phyloP scores from a whole-genome alignment of 2,797 vertebrate species.

The Erithacus rubecula region DNA sequence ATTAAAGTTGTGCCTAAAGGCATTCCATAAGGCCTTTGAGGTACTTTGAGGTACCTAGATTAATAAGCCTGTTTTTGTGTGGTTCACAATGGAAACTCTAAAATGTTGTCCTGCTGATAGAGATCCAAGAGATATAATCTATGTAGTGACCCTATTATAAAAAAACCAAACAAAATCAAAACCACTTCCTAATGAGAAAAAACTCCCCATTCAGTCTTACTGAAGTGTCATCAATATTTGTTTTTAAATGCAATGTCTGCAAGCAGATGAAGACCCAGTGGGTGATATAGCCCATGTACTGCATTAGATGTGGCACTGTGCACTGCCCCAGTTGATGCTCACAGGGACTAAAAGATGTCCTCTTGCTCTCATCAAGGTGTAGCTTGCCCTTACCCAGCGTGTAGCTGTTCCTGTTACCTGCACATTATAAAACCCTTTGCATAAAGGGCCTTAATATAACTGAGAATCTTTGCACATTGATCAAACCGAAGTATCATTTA shows the following conservation, averaged over 20 bases:
- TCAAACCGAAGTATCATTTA: conserved; percentile 41
- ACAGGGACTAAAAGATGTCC: not conserved
- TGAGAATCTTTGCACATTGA: conserved; percentile 36
- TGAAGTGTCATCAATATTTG: not conserved
- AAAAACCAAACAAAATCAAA: not conserved
- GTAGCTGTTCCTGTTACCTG: not conserved
- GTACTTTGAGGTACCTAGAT: not conserved
- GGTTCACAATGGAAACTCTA: not conserved
- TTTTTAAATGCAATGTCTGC: not conserved
- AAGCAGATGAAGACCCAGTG: not conserved
- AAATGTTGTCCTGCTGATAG: not conserved
- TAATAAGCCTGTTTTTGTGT: not conserved
- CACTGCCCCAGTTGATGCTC: not conserved
- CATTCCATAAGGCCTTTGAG: not conserved
- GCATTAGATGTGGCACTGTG: not conserved
- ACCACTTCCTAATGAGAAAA: not conserved
- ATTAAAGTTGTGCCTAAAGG: not conserved
- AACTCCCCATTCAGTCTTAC: not conserved
- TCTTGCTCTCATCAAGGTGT: not conserved
- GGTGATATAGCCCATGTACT: not conserved
- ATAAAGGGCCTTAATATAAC: conserved; percentile 12
- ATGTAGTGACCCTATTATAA: not conserved
- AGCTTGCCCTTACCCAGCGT: not conserved
- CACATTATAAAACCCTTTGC: not conserved
- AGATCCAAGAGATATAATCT: not conserved